These are phyloP conservation scores for Glareola pratincola DNA, from an alignment of 2,113 vertebrate species.

Conservation along the genomic window DNA sequence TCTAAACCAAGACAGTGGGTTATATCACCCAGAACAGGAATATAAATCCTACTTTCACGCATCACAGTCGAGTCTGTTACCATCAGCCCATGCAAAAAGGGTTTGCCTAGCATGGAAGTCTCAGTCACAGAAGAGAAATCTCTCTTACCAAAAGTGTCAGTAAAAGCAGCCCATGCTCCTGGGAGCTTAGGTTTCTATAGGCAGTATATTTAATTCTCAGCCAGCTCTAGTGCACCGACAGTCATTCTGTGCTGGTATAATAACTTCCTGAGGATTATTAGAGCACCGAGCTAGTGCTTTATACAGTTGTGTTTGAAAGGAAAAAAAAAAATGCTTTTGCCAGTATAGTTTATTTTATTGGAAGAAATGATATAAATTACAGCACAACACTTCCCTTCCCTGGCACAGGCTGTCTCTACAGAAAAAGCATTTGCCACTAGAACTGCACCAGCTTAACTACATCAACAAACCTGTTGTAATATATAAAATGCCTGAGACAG, in stretches of 20 bases:
- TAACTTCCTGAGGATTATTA: constrained; percentile 33
- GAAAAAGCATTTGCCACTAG: constrained; percentile 7
- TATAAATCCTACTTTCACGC: background rate
- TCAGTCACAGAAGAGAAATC: background rate
- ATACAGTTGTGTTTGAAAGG: constrained; percentile 7
- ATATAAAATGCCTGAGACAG: background rate
- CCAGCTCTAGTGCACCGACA: background rate
- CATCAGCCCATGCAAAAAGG: background rate
- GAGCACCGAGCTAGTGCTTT: background rate
- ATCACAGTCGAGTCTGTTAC: background rate
- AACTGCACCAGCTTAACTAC: background rate
- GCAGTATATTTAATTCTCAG: background rate
- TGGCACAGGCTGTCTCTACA: background rate
- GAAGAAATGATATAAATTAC: background rate
- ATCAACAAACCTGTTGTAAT: background rate
- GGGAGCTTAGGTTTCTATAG: background rate
- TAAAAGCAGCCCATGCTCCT: background rate
- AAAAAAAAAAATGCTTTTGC: background rate
- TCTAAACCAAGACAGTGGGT: background rate
- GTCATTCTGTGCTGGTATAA: background rate
- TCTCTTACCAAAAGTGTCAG: background rate
- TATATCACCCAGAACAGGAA: background rate
- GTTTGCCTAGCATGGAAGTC: background rate
- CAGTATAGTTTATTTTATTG: background rate
- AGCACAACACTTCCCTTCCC: background rate